phyloP scores from a whole-genome alignment of 2,797 vertebrate genomes.

The Muscicapa comitata region DNA sequence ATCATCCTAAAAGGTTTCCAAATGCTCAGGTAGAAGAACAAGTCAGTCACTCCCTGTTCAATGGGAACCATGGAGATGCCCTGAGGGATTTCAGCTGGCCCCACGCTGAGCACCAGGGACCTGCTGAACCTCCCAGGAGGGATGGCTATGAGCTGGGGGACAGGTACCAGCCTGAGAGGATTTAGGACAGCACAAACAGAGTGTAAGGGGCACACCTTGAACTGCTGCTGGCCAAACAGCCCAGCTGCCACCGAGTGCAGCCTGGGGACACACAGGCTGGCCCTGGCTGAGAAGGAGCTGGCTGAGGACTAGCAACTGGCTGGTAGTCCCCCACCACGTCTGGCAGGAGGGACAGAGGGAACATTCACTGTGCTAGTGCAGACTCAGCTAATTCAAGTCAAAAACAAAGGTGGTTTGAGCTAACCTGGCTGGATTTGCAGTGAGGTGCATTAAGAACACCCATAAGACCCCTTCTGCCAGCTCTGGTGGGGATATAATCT shows the following conservation, averaged over 20 bases:
- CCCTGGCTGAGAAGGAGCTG: not conserved
- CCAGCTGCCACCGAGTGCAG: not conserved
- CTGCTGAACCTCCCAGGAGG: not conserved
- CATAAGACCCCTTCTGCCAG: not conserved
- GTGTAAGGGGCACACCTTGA: not conserved
- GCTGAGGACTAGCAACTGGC: constrained; percentile 22
- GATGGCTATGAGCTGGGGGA: not conserved
- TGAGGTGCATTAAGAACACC: constrained; percentile 1
- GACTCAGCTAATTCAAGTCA: constrained; percentile 26
- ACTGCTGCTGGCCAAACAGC: not conserved
- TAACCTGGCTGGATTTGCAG: constrained; percentile 12
- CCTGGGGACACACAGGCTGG: not conserved
- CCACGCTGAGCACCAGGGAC: not conserved
- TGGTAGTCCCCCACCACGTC: constrained; percentile 14
- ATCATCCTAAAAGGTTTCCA: not conserved
- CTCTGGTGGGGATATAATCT: not conserved
- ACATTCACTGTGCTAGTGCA: constrained; percentile 15
- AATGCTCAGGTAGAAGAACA: not conserved
- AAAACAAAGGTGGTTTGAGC: constrained; percentile 46
- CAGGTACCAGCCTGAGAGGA: not conserved
- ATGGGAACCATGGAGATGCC: not conserved
- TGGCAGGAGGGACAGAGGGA: constrained; percentile 52
- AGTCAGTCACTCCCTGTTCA: not conserved
- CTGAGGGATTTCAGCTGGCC: not conserved
- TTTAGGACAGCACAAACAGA: not conserved